Conservation (phyloP, 2,113 vertebrate genomes). For the Mus pahari region DNA sequence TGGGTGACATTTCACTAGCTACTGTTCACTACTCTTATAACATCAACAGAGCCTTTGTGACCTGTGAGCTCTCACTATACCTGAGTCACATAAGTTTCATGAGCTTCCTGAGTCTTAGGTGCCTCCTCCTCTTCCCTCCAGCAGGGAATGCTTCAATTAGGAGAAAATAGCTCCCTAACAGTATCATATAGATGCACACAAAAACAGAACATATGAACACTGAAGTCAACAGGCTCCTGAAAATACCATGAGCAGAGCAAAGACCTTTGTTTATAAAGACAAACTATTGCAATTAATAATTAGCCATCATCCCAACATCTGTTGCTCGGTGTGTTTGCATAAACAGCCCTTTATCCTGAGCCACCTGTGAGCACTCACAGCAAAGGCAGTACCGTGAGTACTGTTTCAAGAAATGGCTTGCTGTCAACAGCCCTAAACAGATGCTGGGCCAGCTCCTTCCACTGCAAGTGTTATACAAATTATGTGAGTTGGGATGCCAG, state of each 20-base stretch:
- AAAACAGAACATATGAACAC: slow-evolving; percentile 1
- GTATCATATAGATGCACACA: not conserved
- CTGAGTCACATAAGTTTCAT: not conserved
- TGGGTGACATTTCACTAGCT: slow-evolving; percentile 64
- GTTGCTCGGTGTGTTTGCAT: slow-evolving; percentile 50
- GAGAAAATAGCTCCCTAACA: not conserved
- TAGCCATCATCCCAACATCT: slow-evolving; percentile 53
- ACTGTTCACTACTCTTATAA: not conserved
- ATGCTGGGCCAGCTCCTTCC: not conserved
- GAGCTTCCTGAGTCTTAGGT: not conserved
- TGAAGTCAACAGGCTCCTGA: not conserved
- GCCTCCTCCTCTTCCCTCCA: not conserved
- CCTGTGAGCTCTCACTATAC: not conserved
- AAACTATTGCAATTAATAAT: slow-evolving; percentile 64
- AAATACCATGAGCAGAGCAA: not conserved
- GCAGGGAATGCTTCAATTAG: not conserved
- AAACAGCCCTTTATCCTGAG: slow-evolving; percentile 19
- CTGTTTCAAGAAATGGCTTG: not conserved
- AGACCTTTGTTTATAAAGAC: slow-evolving; percentile 47
- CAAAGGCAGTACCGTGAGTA: not conserved
- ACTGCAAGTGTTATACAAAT: too few species aligned
- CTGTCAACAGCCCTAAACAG: not conserved
- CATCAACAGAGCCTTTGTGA: too few species aligned
- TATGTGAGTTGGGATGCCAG: too few species aligned
- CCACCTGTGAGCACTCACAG: not conserved